Base-by-base conservation (phyloP, 2,113 vertebrate species). In the Eptatretus burgeri region DNA sequence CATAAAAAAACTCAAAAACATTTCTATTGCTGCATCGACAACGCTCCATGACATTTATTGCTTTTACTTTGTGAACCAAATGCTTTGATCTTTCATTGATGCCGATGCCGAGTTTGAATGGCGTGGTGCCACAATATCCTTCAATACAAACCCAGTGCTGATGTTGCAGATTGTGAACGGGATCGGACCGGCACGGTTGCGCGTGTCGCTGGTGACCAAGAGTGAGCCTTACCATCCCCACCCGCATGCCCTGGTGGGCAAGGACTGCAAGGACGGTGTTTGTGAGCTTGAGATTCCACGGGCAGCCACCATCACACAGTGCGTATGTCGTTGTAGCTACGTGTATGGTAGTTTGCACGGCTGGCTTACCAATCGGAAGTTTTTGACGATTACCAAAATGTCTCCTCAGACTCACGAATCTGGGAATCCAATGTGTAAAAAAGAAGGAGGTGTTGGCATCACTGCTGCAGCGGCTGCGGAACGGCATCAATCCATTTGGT, bases 371-470 rank as follows among this genome's bases (percentile, higher is more conserved):
- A 41, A 41, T 41, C 3, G 27, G 27, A 41, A 41, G 27, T 41
- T 41, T 41, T 41, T 41, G 27, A 20, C 12, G 56, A 17, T 60
- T 20, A 14, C 56, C 56, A 12, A 60, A 13, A 65, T 17, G 17
- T 64, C 51, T 66, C 63, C 49, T 63, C 20, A 94, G 91, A 67
- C 95, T 98, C 74, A 88, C 95, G 78, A 98, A 98, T 70, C 73
- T 98, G 75, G 91, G 91, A 2, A 96, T 98, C 75, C 88, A 93
- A 67, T 98, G 91, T 71, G 86, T 96, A 68, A 81, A 83, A 72
- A 87, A 88, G 74, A 85, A 78, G 71, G 89, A 98, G 69, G 79
- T 94, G 66, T 91, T 81, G 70, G 89, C 94, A 51, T 86, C 89
- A 0, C 81, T 98, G 71, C 56, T 80, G 69, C 78, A 80, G 74